These are phyloP conservation scores for Acromyrmex heyeri DNA, from an alignment of 1,140 invertebrate species.

Conservation along the genomic window DNA sequence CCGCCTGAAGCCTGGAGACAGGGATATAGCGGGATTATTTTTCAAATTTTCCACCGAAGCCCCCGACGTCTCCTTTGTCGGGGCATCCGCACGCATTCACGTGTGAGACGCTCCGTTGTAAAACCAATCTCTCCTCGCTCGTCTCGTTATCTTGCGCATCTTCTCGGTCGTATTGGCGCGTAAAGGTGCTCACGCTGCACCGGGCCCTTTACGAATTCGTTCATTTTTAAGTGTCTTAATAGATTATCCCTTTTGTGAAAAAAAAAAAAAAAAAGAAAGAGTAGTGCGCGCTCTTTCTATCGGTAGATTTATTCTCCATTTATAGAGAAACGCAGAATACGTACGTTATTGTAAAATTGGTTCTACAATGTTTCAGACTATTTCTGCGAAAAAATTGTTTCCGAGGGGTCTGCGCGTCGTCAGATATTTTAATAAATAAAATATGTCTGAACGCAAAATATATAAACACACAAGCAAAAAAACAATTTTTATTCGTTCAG, in stretches of 20 bases:
- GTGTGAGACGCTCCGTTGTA: conserved; percentile 67
- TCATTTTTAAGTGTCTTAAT: conserved; percentile 25
- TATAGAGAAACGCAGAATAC: neutral
- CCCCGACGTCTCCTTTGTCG: conserved; percentile 60
- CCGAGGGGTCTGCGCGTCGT: too few species aligned
- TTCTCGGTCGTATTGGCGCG: conserved; percentile 57
- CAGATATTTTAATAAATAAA: neutral
- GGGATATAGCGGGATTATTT: conserved; percentile 53
- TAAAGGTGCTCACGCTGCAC: conserved; percentile 39
- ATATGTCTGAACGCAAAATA: neutral
- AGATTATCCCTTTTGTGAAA: conserved; percentile 45
- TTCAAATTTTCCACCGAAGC: conserved; percentile 69
- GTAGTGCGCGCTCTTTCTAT: neutral
- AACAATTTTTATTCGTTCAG: neutral
- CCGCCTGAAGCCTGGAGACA: neutral
- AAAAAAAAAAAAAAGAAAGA: neutral
- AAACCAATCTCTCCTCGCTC: conserved; percentile 11
- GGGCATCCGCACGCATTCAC: conserved; percentile 67
- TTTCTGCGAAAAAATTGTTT: neutral
- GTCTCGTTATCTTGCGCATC: conserved; percentile 61
- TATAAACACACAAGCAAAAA: neutral
- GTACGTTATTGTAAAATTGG: neutral
- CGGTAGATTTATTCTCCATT: neutral
- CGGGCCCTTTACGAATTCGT: conserved; percentile 17
- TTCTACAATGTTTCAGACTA: too few species aligned